Evolutionary conservation across 2,888 invertebrate genomes (phyloP).

Genomic region (Anaspis maculata): DNA sequence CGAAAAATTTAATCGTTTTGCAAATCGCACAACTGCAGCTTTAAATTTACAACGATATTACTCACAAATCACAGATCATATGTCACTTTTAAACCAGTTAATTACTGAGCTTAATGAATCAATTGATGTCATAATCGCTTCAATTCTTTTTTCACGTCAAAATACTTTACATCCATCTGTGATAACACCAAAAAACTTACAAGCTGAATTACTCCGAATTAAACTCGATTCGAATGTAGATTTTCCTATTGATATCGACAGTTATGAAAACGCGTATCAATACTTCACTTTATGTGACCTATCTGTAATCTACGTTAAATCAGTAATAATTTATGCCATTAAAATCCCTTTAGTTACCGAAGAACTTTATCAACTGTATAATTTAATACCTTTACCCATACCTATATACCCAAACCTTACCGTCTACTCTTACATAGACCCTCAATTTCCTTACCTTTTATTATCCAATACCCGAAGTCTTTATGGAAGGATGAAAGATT

Average conservation of each 20-base stretch:
- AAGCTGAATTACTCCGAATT: conserved; percentile 3
- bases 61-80: conserved; percentile 12
- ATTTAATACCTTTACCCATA: conserved; percentile 8
- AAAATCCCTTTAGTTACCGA: conserved; percentile 7
- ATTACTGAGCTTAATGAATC: conserved; percentile 13
- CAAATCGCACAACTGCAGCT: not conserved
- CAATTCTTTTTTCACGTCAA: conserved; percentile 18
- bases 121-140: conserved; percentile 11
- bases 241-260: conserved; percentile 10
- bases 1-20: conserved; percentile 7
- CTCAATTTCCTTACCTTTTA: conserved; percentile 6
- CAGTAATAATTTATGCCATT: conserved; percentile 12
- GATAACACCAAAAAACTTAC: conserved; percentile 12
- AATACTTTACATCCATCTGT: conserved; percentile 15
- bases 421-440: conserved; percentile 11
- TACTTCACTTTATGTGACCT: conserved; percentile 11
- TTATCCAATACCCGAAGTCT: conserved; percentile 6
- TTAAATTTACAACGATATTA: conserved; percentile 2
- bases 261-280: conserved; percentile 10
- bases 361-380: conserved; percentile 5
- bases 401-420: not conserved
- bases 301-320: conserved; percentile 12
- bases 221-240: conserved; percentile 6
- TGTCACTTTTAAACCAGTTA: conserved; percentile 14
- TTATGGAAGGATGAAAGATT: conserved; percentile 7